Conservation (phyloP, 2,888 invertebrate genomes). For the Orthonychiurus folsomi region DNA sequence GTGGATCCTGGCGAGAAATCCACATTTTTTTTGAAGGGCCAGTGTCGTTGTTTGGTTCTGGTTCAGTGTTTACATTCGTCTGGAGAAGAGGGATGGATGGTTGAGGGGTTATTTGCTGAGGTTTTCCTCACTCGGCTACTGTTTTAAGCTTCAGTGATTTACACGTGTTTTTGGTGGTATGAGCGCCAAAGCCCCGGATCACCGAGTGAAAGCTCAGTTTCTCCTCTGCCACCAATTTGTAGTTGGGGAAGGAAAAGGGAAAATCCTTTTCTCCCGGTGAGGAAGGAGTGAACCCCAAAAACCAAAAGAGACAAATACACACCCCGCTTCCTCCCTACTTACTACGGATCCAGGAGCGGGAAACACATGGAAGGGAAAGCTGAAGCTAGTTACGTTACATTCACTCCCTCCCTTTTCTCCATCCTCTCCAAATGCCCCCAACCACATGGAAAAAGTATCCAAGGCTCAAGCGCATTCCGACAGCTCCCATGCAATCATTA, state of each 20-base stretch:
- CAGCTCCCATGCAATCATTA: neutral
- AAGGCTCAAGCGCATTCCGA: neutral
- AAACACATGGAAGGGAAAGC: neutral
- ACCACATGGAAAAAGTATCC: too few species aligned
- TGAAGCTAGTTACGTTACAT: too few species aligned
- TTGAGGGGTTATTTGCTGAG: conserved; percentile 2
- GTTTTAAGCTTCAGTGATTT: conserved; percentile 33
- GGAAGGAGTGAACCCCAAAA: neutral
- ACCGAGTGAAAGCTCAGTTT: conserved; percentile 31
- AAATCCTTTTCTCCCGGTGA: conserved; percentile 8
- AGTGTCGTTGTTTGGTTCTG: too few species aligned
- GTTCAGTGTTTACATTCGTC: neutral
- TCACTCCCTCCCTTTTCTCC: too few species aligned
- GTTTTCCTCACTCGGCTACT: neutral
- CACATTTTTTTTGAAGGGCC: too few species aligned
- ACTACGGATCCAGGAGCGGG: neutral
- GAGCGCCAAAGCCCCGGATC: conserved; percentile 28
- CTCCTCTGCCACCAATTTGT: conserved; percentile 28
- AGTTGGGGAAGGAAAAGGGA: conserved; percentile 12
- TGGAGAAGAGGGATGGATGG: neutral
- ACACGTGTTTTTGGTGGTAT: conserved; percentile 34
- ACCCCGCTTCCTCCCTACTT: too few species aligned
- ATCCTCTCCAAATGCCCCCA: too few species aligned
- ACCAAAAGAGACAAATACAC: neutral
- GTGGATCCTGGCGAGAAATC: too few species aligned